Conservation (phyloP, 2,797 vertebrate species). For the Cygnus olor region DNA sequence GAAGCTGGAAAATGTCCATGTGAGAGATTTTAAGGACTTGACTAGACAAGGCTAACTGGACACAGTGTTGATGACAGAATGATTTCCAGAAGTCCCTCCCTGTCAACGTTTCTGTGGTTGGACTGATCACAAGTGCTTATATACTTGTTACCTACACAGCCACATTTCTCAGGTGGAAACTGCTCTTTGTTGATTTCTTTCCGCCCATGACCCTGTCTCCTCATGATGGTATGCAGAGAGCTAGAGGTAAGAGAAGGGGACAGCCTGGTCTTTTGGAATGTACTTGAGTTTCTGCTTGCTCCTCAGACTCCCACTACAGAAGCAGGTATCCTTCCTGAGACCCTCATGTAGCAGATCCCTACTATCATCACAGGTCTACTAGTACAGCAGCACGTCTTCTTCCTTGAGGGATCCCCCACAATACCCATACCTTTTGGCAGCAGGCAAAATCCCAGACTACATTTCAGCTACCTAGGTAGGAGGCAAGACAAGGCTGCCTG, state of each 20-base stretch:
- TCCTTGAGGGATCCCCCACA: rapidly evolving
- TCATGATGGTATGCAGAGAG: not conserved
- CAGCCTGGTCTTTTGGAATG: not conserved
- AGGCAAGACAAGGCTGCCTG: not conserved
- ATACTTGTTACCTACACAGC: not conserved
- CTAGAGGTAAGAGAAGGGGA: not conserved
- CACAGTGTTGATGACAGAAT: not conserved
- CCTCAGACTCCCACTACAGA: not conserved
- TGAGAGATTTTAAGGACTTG: not conserved
- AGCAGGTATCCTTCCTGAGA: not conserved
- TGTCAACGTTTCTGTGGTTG: not conserved
- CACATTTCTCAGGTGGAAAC: not conserved
- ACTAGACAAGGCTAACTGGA: not conserved
- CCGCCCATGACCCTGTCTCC: not conserved
- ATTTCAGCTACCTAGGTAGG: not conserved
- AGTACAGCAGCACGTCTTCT: not conserved
- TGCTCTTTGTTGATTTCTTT: not conserved
- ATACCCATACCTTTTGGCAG: not conserved
- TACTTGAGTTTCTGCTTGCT: not conserved
- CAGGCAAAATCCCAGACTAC: not conserved
- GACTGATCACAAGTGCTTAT: not conserved
- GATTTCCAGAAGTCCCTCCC: not conserved
- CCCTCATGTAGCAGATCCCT: not conserved
- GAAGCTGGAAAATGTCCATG: not conserved
- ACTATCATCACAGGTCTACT: not conserved